Base-by-base conservation (phyloP, 2,113 vertebrate species). In the Perca flavescens region DNA sequence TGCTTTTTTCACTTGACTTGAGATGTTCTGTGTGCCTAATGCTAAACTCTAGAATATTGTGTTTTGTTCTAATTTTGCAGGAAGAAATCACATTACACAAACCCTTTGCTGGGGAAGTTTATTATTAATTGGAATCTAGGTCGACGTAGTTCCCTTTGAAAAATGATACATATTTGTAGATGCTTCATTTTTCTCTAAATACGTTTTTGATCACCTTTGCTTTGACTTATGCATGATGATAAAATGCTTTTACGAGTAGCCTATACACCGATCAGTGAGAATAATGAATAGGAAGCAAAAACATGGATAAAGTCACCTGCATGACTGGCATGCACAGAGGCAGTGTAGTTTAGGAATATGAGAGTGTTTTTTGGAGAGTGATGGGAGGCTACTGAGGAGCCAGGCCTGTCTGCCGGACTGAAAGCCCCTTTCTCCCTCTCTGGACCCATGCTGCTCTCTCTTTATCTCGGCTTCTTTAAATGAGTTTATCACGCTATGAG, bases 401-500 rank as follows among this genome's bases (percentile, higher is more conserved):
- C 94, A 89, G 84, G 88, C 90, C 92, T 93, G 95, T 95, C 95
- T 95, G 94, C 91, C 70, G 82, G 90, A 85, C 80, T 95, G 92
- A 96, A 95, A 94, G 94, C 85, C 73, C 82, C 91, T 91, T 94
- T 95, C 93, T 94, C 93, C 85, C 74, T 80, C 76, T 80, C 54
- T 43, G 94, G 93, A 93, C 90, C 61, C 96, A 95, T 86, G 95
- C 96, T 96, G 96, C 85, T 95, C 78, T 21, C 76, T 81, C 94
- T 96, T 96, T 96, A 93, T 94, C 93, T 90, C 79, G 80, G 61
- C 94, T 94, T 92, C 95, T 95, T 95, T 94, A 96, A 96, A 96
- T 94, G 92, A 95, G 96, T 96, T 96, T 92, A 96, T 96, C 95
- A 95, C 94, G 93, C 95, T 92, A 94, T 90, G 94, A 96, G 95